phyloP scores from a whole-genome alignment of 2,797 vertebrate genomes.

The Dendrocincla fuliginosa region DNA sequence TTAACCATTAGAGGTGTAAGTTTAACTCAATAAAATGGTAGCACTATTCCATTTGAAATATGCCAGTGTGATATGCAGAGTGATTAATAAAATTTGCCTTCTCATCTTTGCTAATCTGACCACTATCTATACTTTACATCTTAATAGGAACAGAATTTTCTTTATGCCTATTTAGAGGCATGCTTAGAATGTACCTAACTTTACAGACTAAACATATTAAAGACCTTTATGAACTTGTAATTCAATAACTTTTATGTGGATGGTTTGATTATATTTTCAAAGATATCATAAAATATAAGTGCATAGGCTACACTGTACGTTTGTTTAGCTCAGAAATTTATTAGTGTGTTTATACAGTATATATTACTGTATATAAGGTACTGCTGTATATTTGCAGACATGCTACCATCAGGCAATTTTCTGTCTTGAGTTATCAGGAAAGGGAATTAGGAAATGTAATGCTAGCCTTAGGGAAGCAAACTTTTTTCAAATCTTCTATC shows the following conservation, averaged over 20 bases:
- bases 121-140: background rate
- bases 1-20: background rate
- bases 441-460: slow-evolving; percentile 35
- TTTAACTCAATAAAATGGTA: background rate
- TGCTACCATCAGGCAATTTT: slow-evolving; percentile 22
- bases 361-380: background rate
- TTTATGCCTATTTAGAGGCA: background rate
- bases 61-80: background rate
- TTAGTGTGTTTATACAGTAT: background rate
- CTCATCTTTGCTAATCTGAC: background rate
- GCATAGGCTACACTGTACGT: background rate
- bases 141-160: background rate
- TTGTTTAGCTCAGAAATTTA: slow-evolving; percentile 9
- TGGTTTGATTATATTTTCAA: background rate
- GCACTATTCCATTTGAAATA: background rate
- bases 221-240: background rate
- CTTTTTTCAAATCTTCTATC: slow-evolving; percentile 15
- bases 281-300: background rate
- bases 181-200: background rate
- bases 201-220: background rate
- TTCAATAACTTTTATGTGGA: background rate
- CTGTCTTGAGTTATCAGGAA: slow-evolving; percentile 34
- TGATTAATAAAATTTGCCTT: background rate
- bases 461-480: slow-evolving; percentile 36
- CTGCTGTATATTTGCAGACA: background rate